These are phyloP conservation scores for Nothura maculosa DNA, from an alignment of 2,797 vertebrate genomes.

Conservation along the genomic window DNA sequence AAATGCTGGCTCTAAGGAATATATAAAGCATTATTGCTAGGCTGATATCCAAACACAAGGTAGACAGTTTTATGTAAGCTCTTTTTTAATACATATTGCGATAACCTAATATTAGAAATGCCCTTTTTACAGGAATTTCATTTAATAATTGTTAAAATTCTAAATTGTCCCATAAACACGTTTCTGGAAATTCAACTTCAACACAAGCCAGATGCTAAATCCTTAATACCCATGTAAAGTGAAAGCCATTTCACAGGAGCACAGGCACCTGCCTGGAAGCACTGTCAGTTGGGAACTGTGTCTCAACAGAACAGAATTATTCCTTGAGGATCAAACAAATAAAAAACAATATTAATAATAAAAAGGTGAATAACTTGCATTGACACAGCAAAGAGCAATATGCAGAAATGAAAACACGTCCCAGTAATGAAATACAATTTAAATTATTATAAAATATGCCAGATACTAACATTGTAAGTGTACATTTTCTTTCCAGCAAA, in stretches of 20 bases:
- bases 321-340: constrained; percentile 10
- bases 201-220: constrained; percentile 7
- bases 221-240: neutral
- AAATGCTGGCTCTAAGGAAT: neutral
- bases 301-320: neutral
- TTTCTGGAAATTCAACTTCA: constrained; percentile 7
- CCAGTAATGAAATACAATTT: neutral
- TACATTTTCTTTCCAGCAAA: neutral
- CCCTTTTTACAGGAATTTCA: neutral
- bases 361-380: neutral
- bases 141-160: constrained; percentile 10
- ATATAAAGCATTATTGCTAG: neutral
- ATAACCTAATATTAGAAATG: neutral
- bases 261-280: neutral
- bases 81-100: neutral
- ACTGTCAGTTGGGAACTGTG: neutral
- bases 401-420: neutral
- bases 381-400: neutral
- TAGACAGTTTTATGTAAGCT: neutral
- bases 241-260: constrained; percentile 18
- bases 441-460: neutral
- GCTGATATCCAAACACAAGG: neutral
- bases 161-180: neutral
- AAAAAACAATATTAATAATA: neutral
- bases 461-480: neutral